Base-by-base conservation (phyloP, 2,888 invertebrate genomes). In the Calameuta idolon region DNA sequence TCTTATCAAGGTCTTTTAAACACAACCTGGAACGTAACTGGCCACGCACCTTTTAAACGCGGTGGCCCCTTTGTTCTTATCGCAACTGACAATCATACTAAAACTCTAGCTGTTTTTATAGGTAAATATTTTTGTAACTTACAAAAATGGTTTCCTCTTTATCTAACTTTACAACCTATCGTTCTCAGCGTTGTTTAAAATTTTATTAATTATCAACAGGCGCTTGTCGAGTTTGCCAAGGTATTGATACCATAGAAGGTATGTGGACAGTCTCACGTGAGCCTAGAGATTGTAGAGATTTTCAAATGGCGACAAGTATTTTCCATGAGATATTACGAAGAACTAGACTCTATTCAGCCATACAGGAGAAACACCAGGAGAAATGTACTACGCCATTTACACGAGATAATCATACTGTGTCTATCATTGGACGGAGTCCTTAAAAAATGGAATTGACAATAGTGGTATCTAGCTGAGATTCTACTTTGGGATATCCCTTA, bases 161-260 rank as follows among this genome's bases (percentile, higher is more conserved):
- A 30, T 30, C 2, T 34, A 30, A 30, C 11, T 11, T 30, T 34
- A 71, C 3, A 34, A 30, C 23, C 55, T 55, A 15, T 5, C 23
- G 23, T 23, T 55, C 55, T 55, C 23, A 23, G 23, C 5, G n/a
- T 73, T 75, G 1, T 33, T 69, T 68, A 15, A 12, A 68, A 33
- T 76, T 75, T 12, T 31, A 12, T 30, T 5, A 80, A 55, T 55
- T 55, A 55, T 77, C 33, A 12, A 33, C 69, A 89, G 89, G 89
- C 81, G 81, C 89, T 11, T 89, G 89, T 80, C 85, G 83, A 81
- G 84, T 88, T 12, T 89, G 89, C 69, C 85, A 88, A 75, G 89
- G 89, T 37, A 79, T 87, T 75, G 89, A 89, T 76, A 88, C 88
- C 1, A 87, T 89, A 77, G 83, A 87, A 74, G 89, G 89, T 11